Evolutionary conservation across 1,140 invertebrate species (phyloP), one percentile per base, ranked within the genome.

Genomic region (Euwallacea similis): DNA sequence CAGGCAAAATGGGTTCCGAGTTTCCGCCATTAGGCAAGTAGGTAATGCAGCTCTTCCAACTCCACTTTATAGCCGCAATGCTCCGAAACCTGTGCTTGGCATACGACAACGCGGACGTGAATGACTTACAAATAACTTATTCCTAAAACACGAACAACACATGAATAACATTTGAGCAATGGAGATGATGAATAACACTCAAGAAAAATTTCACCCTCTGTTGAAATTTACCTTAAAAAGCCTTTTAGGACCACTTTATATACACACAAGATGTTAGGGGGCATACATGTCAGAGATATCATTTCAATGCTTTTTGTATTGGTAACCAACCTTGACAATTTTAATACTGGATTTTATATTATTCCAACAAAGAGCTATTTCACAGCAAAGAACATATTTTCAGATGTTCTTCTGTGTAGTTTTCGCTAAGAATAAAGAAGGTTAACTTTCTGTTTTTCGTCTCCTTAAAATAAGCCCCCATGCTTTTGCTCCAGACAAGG

Each of bases 141-240:
- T 80, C 79, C 76, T 79, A 80, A 80, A 81, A 81, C 79, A 80
- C 76, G 80, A 80, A 81, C 80, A 81, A 81, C 78, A 81, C 79
- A 81, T 81, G 80, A 81, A 81, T 80, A 80, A 80, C 76, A 77
- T 75, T 33, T 76, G 66, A 74, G 69, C 43, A 74, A 74, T 77
- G 74, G 74, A 65, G 68, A 72, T 60, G 74, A 73, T 75, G 64
- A 75, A 75, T 75, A 69, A 73, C 61, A 58, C 58, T 71, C 72
- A 73, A 13, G 55, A 68, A 72, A 60, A 66, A 65, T 66, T 69
- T 66, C 50, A 53, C 65, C 71, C 64, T 72, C 66, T 69, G 67
- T 69, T 59, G 59, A 69, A 69, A 43, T 69, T 69, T 56, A 42
- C 67, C 10, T 43, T n/a, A 69, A 69, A 69, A 59, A 47, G 44